phyloP scores from a whole-genome alignment of 2,797 vertebrate genomes.

The Graptemys geographica region DNA sequence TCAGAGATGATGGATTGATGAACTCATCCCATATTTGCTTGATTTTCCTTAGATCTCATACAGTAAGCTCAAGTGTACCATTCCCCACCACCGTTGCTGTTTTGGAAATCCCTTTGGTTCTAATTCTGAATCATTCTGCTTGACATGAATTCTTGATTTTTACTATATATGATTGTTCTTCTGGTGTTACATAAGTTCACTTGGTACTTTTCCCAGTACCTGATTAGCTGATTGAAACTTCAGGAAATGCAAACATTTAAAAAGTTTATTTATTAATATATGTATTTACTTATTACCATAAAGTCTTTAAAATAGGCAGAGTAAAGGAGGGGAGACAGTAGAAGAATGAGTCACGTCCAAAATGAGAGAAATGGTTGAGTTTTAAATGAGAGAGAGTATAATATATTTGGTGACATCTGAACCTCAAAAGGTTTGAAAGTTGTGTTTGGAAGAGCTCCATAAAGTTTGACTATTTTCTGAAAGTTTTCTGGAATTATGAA shows the following conservation, averaged over 20 bases:
- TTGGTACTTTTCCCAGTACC: background rate
- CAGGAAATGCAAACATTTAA: background rate
- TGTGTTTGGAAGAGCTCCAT: background rate
- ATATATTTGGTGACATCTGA: background rate
- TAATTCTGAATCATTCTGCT: background rate
- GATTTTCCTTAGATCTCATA: background rate
- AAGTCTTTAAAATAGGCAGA: background rate
- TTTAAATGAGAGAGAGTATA: background rate
- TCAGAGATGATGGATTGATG: background rate
- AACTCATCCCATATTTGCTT: background rate
- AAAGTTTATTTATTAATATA: background rate
- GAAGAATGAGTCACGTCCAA: background rate
- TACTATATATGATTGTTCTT: accelerated
- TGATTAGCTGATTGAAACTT: background rate
- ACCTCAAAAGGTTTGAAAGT: background rate
- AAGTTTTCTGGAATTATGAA: background rate
- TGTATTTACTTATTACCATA: background rate
- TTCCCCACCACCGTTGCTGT: background rate
- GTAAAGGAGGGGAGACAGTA: background rate
- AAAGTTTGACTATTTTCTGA: background rate
- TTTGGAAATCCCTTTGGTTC: background rate
- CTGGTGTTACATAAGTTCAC: accelerated
- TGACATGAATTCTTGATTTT: background rate
- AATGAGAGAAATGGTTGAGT: background rate
- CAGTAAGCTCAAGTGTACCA: background rate